Conservation (phyloP, 2,113 vertebrate species). For the Merops nubicus region DNA sequence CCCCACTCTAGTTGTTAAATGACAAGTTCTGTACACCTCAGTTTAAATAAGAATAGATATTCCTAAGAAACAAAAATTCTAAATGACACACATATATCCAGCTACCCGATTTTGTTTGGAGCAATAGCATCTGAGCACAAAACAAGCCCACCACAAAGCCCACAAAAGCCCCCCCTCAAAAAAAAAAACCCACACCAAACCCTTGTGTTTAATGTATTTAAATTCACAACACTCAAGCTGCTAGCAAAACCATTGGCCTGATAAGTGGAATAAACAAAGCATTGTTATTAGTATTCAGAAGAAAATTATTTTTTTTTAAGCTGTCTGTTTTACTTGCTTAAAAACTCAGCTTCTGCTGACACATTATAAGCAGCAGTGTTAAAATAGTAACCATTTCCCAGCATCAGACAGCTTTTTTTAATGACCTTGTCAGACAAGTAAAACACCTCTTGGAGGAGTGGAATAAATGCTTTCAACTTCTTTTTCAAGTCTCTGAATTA, state of each 20-base stretch:
- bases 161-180: accelerated
- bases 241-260: not conserved
- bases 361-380: not conserved
- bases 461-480: not conserved
- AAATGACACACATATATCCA: not conserved
- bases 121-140: not conserved
- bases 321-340: not conserved
- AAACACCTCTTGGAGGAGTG: not conserved
- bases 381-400: not conserved
- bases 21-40: not conserved
- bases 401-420: not conserved
- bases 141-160: not conserved
- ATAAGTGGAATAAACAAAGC: not conserved
- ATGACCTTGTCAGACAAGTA: not conserved
- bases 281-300: not conserved
- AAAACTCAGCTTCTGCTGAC: not conserved
- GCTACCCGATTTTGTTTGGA: not conserved
- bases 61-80: not conserved
- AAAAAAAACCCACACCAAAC: no score
- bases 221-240: not conserved
- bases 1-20: not conserved
- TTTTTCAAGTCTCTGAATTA: not conserved
- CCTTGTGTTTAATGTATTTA: not conserved
- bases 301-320: not conserved
- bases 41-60: not conserved